Conservation (phyloP, 2,113 vertebrate genomes). For the Platycercus adscitus region DNA sequence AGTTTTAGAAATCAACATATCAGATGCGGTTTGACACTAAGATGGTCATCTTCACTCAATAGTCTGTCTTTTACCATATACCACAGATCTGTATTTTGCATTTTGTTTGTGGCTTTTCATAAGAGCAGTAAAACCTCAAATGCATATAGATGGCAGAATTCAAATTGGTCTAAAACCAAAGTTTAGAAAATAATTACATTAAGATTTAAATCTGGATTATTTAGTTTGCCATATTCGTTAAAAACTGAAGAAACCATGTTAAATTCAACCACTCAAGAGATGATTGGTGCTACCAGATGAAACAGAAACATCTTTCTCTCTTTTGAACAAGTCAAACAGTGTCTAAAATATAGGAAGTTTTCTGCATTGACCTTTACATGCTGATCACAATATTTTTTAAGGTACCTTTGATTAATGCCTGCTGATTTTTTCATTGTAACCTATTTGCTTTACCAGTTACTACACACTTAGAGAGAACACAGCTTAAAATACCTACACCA, state of each 20-base stretch:
- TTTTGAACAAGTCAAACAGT: background rate
- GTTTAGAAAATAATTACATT: background rate
- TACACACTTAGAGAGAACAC: background rate
- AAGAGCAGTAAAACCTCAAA: background rate
- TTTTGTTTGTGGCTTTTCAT: background rate
- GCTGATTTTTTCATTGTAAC: background rate
- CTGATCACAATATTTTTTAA: background rate
- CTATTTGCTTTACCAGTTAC: background rate
- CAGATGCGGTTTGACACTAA: background rate
- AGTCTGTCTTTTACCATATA: background rate
- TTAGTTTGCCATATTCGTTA: background rate
- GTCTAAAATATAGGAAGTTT: background rate
- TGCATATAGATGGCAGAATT: background rate
- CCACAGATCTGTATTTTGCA: background rate
- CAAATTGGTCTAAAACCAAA: background rate
- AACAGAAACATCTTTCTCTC: background rate
- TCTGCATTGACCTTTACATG: background rate
- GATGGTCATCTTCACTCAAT: background rate
- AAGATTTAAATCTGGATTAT: background rate
- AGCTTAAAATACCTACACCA: background rate
- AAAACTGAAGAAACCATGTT: background rate
- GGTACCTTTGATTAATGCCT: background rate
- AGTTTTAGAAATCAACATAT: background rate
- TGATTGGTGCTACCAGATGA: background rate
- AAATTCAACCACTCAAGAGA: background rate